Evolutionary conservation across 2,888 invertebrate genomes (phyloP).

Genomic region (Lochmaea capreae): DNA sequence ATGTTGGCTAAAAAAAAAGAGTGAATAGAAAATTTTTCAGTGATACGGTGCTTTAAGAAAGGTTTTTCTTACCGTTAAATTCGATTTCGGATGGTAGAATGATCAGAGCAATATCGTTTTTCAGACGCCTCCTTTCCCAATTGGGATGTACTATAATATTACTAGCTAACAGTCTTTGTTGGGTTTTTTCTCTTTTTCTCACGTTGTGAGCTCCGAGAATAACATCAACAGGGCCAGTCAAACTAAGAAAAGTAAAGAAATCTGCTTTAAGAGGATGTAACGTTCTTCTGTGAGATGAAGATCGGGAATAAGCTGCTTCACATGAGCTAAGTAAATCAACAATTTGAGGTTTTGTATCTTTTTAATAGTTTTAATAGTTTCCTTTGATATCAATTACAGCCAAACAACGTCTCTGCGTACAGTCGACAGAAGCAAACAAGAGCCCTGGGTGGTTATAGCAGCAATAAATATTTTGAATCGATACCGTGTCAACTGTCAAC

Average conservation of each 20-base stretch:
- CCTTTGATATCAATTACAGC: too few relatives aligned
- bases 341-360: too few relatives aligned
- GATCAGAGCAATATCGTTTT: conserved; percentile 66
- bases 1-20: conserved; percentile 60
- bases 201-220: conserved; percentile 56
- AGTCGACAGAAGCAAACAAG: too few relatives aligned
- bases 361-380: too few relatives aligned
- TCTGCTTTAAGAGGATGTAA: too few relatives aligned
- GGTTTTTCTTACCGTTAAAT: conserved; percentile 49
- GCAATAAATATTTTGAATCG: too few relatives aligned
- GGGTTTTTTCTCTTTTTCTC: conserved; percentile 55
- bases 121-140: conserved; percentile 57
- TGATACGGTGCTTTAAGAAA: conserved; percentile 51
- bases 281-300: too few relatives aligned
- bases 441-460: too few relatives aligned
- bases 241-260: not conserved
- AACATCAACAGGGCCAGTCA: conserved; percentile 37
- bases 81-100: conserved; percentile 55
- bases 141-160: conserved; percentile 60
- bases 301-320: too few relatives aligned
- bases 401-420: too few relatives aligned
- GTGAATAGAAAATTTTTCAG: conserved; percentile 19
- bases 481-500: too few relatives aligned
- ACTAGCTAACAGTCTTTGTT: conserved; percentile 50
- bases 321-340: too few relatives aligned